Evolutionary conservation across 1,140 invertebrate species (phyloP), one percentile per base, ranked within the genome.

Genomic region (Bombus waltoni): DNA sequence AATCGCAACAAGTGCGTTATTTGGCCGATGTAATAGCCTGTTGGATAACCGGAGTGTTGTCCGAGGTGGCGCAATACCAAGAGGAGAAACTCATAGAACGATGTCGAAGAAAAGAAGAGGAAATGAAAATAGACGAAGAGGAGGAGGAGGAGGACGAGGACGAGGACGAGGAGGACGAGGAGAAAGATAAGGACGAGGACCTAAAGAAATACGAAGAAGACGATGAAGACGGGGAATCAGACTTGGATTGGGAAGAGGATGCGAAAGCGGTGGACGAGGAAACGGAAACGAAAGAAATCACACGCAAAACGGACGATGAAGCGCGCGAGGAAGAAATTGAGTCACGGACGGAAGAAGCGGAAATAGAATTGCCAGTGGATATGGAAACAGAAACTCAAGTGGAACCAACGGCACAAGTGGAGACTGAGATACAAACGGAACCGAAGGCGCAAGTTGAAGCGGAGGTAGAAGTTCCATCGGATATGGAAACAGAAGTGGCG

Each of bases 1-100:
- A 91, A 22, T 93, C 91, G 22, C 92, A 94, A 47, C 95, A 95
- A 81, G 92, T 95, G 87, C 88, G 82, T n/a, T 87, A 94, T 62
- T 78, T 95, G 1, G 89, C 95, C 8, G 92, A 95, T 38, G 40
- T 93, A 0, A 79, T 95, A 42, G 93, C 93, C 10, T 91, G 91
- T 57, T 95, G 95, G 94, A 91, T 95, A 59, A 76, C 91, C 1
- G 94, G 93, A 0, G 83, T 95, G 8, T 59, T 95, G 1, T 57
- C 90, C 0, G 92, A 95, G 72, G 90, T 95, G 1, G 91, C 92
- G 5, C 82, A 94, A 35, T 72, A 79, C 10, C 83, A 92, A 18
- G 89, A 88, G 72, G 75, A 90, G 0, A 85, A 92, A 68, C 9
- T 94, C 0, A 76, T 90, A 1, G 79, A 90, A 15, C 87, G 92